Evolutionary conservation across 2,113 vertebrate genomes (phyloP).

Genomic region (Hippocampus abdominalis): DNA sequence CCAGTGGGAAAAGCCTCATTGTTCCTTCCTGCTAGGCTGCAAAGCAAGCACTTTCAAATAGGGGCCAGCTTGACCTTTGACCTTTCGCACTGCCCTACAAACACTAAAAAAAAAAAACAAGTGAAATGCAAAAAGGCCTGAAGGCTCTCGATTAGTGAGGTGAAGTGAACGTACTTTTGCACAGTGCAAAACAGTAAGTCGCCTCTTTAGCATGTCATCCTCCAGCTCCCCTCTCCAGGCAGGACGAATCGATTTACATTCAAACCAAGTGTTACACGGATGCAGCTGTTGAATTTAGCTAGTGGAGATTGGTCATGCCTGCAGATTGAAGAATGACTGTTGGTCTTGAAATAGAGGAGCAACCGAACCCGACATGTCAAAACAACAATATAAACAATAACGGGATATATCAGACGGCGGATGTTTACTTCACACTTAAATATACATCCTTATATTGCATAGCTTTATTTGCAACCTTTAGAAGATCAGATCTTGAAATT

Average conservation of each 20-base stretch:
- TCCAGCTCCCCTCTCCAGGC: not conserved
- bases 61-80: no score
- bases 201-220: no score
- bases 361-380: not conserved
- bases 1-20: no score
- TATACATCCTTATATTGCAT: not conserved
- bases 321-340: no score
- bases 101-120: no score
- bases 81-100: no score
- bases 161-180: no score
- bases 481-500: not conserved
- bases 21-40: no score
- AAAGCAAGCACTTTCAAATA: no score
- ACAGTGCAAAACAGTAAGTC: not conserved
- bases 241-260: not conserved
- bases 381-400: not conserved
- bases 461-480: not conserved
- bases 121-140: no score
- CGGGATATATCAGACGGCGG: not conserved
- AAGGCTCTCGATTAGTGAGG: no score
- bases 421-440: not conserved
- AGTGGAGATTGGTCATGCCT: not conserved
- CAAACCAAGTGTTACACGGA: not conserved
- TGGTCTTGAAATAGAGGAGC: not conserved
- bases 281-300: not conserved